phyloP scores from a whole-genome alignment of 2,113 vertebrate species.

The Prochilodus magdalenae region DNA sequence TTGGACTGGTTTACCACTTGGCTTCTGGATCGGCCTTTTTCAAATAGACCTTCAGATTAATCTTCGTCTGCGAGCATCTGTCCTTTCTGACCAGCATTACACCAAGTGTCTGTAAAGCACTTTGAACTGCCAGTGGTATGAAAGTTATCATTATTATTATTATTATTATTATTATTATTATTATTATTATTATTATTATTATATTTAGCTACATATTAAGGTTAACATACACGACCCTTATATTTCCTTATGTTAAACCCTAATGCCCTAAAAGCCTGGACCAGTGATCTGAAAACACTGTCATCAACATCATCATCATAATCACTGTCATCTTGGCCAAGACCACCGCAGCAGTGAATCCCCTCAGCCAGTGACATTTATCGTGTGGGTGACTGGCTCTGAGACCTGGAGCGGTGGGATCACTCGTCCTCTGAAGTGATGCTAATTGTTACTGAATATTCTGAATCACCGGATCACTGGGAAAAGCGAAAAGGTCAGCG shows the following conservation, averaged over 20 bases:
- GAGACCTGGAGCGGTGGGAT: constrained; percentile 51
- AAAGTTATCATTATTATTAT: too few species aligned
- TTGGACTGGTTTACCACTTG: too few species aligned
- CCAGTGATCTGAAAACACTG: not conserved
- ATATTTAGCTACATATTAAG: too few species aligned
- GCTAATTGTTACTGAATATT: constrained; percentile 76
- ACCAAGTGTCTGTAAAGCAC: too few species aligned
- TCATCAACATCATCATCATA: not conserved
- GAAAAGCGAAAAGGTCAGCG: constrained; percentile 68
- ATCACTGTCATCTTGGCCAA: constrained; percentile 36
- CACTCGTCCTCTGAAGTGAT: constrained; percentile 59
- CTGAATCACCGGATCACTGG: constrained; percentile 67
- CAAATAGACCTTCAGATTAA: too few species aligned
- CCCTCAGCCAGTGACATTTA: constrained; percentile 64
- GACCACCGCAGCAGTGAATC: constrained; percentile 34
- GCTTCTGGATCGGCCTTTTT: too few species aligned
- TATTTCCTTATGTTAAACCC: not conserved
- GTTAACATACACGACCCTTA: too few species aligned
- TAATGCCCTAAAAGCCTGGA: not conserved
- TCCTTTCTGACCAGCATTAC: too few species aligned
- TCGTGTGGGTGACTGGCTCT: constrained; percentile 66
- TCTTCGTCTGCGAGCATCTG: too few species aligned
- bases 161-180: too few species aligned
- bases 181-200: too few species aligned
- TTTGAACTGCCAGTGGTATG: too few species aligned